phyloP scores from a whole-genome alignment of 2,797 vertebrate genomes.

The Simalia tracyae region DNA sequence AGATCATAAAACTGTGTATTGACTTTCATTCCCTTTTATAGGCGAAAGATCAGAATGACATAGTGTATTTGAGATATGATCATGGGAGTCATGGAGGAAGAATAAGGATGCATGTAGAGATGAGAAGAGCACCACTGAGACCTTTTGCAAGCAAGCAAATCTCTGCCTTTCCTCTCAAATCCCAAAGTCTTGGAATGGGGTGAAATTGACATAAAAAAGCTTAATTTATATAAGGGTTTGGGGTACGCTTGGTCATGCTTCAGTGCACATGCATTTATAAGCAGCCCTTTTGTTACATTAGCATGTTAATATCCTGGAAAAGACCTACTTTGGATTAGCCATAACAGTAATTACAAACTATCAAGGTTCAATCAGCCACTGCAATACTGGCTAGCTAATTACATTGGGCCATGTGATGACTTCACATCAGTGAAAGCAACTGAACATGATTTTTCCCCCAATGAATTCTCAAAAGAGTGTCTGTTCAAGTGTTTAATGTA shows the following conservation, averaged over 20 bases:
- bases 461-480: not conserved
- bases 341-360: not conserved
- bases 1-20: constrained; percentile 2
- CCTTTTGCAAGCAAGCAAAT: not conserved
- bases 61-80: not conserved
- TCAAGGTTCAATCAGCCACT: not conserved
- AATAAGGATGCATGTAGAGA: too few species aligned
- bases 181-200: not conserved
- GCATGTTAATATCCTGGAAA: not conserved
- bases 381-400: not conserved
- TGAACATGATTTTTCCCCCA: not conserved
- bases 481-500: not conserved
- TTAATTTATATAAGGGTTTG: not conserved
- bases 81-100: not conserved
- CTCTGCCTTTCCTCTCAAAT: too few species aligned
- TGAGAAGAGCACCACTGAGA: not conserved
- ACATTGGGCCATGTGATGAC: not conserved
- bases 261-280: not conserved
- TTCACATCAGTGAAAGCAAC: not conserved
- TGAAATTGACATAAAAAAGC: not conserved
- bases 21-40: constrained; percentile 1
- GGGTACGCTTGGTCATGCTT: not conserved
- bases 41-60: not conserved
- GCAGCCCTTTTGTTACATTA: not conserved
- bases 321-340: not conserved